Base-by-base conservation (phyloP, 2,888 invertebrate genomes). In the Noctuana brunneofusca region DNA sequence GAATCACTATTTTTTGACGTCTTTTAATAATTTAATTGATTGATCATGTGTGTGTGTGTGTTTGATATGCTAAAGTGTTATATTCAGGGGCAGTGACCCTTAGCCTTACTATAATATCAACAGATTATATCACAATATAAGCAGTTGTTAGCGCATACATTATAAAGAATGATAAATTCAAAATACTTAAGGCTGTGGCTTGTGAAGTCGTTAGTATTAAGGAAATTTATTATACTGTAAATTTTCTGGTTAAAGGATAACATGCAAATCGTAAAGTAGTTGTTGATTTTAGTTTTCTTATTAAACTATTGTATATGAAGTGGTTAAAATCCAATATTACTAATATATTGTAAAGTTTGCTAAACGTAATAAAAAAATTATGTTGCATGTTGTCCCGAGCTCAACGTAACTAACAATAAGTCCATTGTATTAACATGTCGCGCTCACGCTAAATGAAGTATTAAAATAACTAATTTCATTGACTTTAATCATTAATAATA, bases 1-100 rank as follows among this genome's bases (percentile, higher is more conserved):
- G 35, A 52, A 60, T 46, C 30, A 48, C 60, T 60, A 60, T 60
- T 60, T 60, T 60, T 60, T 55, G 60, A 60, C 32, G 35, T 54
- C 32, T 60, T 60, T 60, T 60, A 43, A 46, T 60, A 16, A 43
- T 16, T 60, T 35, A 35, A 59, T 16, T 43, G 12, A 41, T 58
- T 32, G 16, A 49, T 27, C 49, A 49, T n/a, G 48, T 56, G 38
- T 43, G 48, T 56, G 38, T 43, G 46, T 32, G 46, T 54, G 54
- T 53, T 24, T 22, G n/a, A 6, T 50, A 14, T 22, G 14, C 46
- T 48, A 20, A 24, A 38, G 30, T 18, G 6, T 11, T 43, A 18
- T 53, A 53, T 46, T 57, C n/a, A 14, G 18, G 41, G 27, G 14
- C 9, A 4, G 43, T 24, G 38, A 8, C 18, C 24, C 20, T 24